Conservation (phyloP, 2,888 invertebrate species). For the Erpobdella octoculata region DNA sequence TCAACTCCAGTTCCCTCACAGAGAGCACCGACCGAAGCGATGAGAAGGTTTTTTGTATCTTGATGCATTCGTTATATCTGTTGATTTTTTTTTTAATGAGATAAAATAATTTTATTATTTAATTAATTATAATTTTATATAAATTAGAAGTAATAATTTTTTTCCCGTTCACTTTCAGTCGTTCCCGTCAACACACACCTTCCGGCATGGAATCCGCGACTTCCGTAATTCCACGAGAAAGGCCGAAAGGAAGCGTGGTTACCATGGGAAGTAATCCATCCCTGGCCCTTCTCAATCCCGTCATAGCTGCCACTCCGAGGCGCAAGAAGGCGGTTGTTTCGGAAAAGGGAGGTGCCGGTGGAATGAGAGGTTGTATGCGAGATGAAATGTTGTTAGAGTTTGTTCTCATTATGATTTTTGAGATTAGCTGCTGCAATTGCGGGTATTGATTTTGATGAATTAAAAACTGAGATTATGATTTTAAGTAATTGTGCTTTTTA, state of each 20-base stretch:
- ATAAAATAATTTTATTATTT: background rate
- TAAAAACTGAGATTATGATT: too few species aligned
- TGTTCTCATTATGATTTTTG: too few species aligned
- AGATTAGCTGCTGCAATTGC: too few species aligned
- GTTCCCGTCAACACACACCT: background rate
- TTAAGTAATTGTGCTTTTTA: too few species aligned
- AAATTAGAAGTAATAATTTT: too few species aligned
- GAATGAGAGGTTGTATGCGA: too few species aligned
- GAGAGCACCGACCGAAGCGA: too few species aligned
- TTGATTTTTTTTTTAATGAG: background rate
- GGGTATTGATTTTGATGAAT: too few species aligned
- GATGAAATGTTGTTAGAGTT: too few species aligned
- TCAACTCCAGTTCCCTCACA: too few species aligned
- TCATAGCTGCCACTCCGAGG: constrained; percentile 7
- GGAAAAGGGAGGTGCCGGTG: too few species aligned
- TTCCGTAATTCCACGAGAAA: constrained; percentile 72
- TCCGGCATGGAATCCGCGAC: constrained; percentile 53
- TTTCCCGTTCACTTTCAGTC: background rate
- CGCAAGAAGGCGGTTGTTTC: background rate
- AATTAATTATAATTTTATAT: background rate
- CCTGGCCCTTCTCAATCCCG: constrained; percentile 15
- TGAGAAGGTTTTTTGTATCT: background rate
- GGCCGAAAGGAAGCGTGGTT: constrained; percentile 61
- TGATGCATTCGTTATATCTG: background rate
- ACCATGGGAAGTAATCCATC: constrained; percentile 4